These are phyloP conservation scores for Halcyon senegalensis DNA, from an alignment of 2,113 vertebrate genomes.

Conservation along the genomic window DNA sequence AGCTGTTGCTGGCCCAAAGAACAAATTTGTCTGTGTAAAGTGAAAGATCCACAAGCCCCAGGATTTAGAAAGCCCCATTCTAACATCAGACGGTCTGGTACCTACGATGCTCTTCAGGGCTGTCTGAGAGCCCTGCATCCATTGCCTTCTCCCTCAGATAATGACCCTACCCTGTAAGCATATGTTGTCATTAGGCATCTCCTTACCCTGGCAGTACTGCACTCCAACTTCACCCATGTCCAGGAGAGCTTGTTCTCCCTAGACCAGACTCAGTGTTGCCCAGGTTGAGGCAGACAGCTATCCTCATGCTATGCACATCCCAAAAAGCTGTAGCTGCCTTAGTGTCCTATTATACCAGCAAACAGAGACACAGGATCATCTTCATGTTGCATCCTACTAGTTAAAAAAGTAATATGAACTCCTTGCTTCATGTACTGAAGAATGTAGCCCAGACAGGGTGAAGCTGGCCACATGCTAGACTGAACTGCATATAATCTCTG, in stretches of 20 bases:
- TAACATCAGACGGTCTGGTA: not conserved
- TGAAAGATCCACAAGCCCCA: not conserved
- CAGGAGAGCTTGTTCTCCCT: not conserved
- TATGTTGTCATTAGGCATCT: accelerated
- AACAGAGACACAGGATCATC: not conserved
- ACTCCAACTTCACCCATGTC: not conserved
- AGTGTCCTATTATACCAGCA: not conserved
- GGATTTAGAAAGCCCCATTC: not conserved
- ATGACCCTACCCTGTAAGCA: not conserved
- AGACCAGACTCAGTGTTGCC: not conserved
- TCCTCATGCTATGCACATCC: not conserved
- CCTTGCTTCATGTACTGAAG: not conserved
- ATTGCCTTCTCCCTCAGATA: not conserved
- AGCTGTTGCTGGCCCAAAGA: not conserved
- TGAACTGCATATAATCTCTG: not conserved
- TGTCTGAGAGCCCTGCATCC: not conserved
- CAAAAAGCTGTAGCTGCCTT: not conserved
- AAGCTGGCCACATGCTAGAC: not conserved
- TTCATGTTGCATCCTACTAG: not conserved
- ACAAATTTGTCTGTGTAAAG: not conserved
- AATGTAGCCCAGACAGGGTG: not conserved
- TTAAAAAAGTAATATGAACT: not conserved
- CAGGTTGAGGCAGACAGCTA: not conserved
- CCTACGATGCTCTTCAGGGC: not conserved
- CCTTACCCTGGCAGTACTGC: not conserved